Conservation (phyloP, 2,888 invertebrate species). For the Tridacna crocea region DNA sequence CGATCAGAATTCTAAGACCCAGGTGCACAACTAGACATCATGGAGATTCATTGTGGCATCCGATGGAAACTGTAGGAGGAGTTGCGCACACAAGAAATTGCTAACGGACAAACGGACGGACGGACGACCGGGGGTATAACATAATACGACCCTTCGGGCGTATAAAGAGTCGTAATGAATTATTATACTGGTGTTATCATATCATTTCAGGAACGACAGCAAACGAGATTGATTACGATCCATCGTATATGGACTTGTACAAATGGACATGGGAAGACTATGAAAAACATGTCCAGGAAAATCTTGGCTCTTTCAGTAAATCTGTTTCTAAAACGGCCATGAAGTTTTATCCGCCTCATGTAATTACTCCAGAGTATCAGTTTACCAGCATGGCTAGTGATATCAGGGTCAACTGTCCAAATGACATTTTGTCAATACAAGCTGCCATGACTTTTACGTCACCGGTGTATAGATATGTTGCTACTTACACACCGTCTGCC, state of each 20-base stretch:
- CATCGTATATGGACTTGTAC: slow-evolving; percentile 65
- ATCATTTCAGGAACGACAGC: slow-evolving; percentile 71
- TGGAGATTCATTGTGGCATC: too few relatives aligned
- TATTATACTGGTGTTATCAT: too few relatives aligned
- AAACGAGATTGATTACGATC: slow-evolving; percentile 75
- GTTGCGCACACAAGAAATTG: too few relatives aligned
- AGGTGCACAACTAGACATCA: too few relatives aligned
- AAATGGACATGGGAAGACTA: slow-evolving; percentile 76
- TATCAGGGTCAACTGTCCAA: slow-evolving; percentile 75
- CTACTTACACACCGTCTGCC: slow-evolving; percentile 70
- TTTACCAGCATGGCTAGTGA: slow-evolving; percentile 79
- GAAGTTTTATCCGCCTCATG: slow-evolving; percentile 61
- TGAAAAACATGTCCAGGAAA: slow-evolving; percentile 69
- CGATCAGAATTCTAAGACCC: too few relatives aligned
- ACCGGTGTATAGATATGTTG: slow-evolving; percentile 73
- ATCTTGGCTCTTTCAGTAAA: slow-evolving; percentile 72
- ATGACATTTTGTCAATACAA: slow-evolving; percentile 64
- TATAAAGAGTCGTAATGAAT: too few relatives aligned
- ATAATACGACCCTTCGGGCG: too few relatives aligned
- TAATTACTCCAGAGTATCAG: slow-evolving; percentile 70
- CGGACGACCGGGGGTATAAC: too few relatives aligned
- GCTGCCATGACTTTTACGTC: slow-evolving; percentile 62
- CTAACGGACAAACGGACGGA: too few relatives aligned
- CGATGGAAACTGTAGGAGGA: too few relatives aligned
- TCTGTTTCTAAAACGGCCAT: slow-evolving; percentile 63